Evolutionary conservation across 2,113 vertebrate species (phyloP), one percentile per base, ranked within the genome.

Genomic region (Urocynchramus pylzowi): DNA sequence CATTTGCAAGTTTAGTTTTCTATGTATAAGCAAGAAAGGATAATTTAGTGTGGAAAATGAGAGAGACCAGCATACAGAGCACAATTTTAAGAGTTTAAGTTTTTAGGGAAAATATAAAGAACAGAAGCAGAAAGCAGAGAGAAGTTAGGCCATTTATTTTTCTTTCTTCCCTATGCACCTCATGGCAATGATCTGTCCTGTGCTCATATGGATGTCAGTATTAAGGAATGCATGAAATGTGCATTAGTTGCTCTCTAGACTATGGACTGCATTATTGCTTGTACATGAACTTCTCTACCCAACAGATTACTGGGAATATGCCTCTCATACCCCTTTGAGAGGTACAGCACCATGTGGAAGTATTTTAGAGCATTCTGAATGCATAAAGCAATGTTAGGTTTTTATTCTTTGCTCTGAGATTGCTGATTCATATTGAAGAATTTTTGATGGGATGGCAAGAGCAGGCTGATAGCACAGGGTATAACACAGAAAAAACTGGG

Each of bases 211-310:
- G 73, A 90, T 89, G 68, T 50, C 80, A 91, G n/a, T 76, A 95
- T 86, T 85, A 90, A 95, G 76, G 93, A 91, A 89, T 61, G 67
- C 13, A 65, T 57, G 68, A 95, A 93, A 93, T 60, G 61, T 76
- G 82, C 19, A 70, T 80, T 69, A 68, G 70, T 85, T 82, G 74
- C 74, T 76, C 65, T 94, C 61, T 82, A 81, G 92, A 87, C 77
- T 94, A 76, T 37, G 78, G 68, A 37, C 84, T 93, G 71, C 28
- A 71, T 37, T 86, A 56, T 39, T 92, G 37, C 67, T 74, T 83
- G 28, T 84, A 88, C n/a, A 28, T 21, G 33, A 78, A 87, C 68
- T 63, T 84, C 47, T 89, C 47, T 82, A 86, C 60, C 39, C 81
- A 76, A 61, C 3, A 50, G 41, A 90, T 89, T 82, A 67, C 67